Conservation (phyloP, 2,113 vertebrate genomes). For the Neodontobutis hainanensis region DNA sequence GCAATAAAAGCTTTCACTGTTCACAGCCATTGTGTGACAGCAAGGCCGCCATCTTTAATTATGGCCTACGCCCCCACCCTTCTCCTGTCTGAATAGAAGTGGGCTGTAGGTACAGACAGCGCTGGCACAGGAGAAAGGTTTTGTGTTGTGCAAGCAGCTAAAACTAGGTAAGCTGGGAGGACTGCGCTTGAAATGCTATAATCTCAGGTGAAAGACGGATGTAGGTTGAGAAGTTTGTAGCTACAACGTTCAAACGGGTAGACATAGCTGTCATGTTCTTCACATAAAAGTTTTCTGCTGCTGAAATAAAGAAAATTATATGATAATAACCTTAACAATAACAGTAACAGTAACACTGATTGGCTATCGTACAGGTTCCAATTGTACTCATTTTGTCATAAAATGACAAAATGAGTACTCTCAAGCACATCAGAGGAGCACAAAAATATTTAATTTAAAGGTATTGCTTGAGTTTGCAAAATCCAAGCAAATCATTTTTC, state of each 20-base stretch:
- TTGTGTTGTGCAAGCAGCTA: conserved; percentile 36
- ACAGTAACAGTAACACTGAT: too few species aligned
- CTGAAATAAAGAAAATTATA: not conserved
- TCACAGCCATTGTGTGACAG: conserved; percentile 64
- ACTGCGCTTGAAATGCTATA: conserved; percentile 18
- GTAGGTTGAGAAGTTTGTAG: conserved; percentile 1
- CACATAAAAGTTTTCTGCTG: not conserved
- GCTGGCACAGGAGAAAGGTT: conserved; percentile 60
- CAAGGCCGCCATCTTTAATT: conserved; percentile 77
- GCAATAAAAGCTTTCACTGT: conserved; percentile 71
- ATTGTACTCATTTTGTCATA: too few species aligned
- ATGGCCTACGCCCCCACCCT: conserved; percentile 73
- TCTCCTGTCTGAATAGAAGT: conserved; percentile 69
- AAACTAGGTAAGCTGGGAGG: conserved; percentile 41
- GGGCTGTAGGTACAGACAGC: conserved; percentile 71
- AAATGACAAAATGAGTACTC: too few species aligned
- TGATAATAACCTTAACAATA: too few species aligned
- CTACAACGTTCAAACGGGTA: not conserved
- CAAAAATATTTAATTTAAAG: too few species aligned
- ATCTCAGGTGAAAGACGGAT: conserved; percentile 13
- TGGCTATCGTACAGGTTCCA: too few species aligned
- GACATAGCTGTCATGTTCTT: not conserved
- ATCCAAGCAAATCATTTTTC: not conserved
- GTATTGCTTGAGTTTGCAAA: too few species aligned
- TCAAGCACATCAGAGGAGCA: too few species aligned